Conservation (phyloP, 2,888 invertebrate species). For the Eretmocerus hayati region DNA sequence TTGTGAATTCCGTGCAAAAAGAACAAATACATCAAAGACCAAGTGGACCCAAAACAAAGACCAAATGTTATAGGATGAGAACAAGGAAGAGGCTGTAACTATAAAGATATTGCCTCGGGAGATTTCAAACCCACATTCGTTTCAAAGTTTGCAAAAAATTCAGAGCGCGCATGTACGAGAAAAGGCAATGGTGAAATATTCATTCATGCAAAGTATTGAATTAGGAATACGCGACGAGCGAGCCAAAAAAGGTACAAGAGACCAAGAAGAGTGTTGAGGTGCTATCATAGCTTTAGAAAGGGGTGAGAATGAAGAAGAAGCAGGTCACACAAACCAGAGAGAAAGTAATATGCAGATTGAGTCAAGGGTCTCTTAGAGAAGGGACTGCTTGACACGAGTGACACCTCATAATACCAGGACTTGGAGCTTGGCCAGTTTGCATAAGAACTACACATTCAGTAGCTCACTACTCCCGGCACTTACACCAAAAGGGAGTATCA, state of each 20-base stretch:
- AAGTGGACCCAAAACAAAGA: too few species aligned
- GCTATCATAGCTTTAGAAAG: conserved; percentile 1
- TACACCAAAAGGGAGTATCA: neutral
- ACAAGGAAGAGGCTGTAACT: too few species aligned
- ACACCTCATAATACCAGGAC: conserved; percentile 40
- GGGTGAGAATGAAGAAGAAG: conserved; percentile 10
- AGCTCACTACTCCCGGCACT: neutral
- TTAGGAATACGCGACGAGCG: conserved; percentile 12
- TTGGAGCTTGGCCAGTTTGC: conserved; percentile 42
- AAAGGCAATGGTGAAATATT: neutral
- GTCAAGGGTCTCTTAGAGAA: conserved; percentile 15
- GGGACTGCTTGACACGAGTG: conserved; percentile 26
- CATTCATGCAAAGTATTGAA: conserved; percentile 12
- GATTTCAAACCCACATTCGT: too few species aligned
- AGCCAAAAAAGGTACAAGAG: neutral
- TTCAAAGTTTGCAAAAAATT: too few species aligned
- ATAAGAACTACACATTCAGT: conserved; percentile 40
- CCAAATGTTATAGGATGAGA: too few species aligned
- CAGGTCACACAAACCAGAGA: conserved; percentile 4
- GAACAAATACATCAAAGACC: too few species aligned
- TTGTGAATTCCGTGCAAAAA: too few species aligned
- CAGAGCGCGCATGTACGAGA: neutral
- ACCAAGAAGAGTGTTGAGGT: neutral
- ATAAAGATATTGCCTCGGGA: too few species aligned
- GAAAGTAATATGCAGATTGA: conserved; percentile 17